Conservation (phyloP, 2,888 invertebrate species). For the Acleris literana region DNA sequence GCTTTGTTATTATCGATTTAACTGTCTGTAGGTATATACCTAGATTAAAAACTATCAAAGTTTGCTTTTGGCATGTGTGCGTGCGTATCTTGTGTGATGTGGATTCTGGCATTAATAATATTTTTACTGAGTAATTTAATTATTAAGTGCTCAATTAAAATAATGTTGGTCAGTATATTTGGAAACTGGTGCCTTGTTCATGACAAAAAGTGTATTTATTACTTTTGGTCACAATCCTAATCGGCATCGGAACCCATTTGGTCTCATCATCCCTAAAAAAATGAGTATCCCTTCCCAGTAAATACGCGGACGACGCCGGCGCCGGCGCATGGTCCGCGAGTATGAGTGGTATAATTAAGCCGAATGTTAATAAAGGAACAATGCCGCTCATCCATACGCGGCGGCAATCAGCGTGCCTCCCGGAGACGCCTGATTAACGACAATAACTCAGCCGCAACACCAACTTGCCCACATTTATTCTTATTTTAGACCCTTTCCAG, state of each 20-base stretch:
- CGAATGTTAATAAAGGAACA: constrained; percentile 69
- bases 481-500: constrained; percentile 80
- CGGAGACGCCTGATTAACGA: constrained; percentile 74
- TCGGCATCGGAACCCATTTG: constrained; percentile 24
- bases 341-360: constrained; percentile 63
- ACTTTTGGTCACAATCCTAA: constrained; percentile 20
- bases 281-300: constrained; percentile 29
- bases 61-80: too few species aligned
- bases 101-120: too few species aligned
- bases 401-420: constrained; percentile 72
- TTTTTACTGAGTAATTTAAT: not conserved
- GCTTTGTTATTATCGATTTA: too few species aligned
- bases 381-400: constrained; percentile 55
- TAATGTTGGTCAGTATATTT: constrained; percentile 2
- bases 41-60: too few species aligned
- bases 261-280: constrained; percentile 31
- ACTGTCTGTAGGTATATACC: too few species aligned
- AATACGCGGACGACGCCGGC: constrained; percentile 27
- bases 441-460: constrained; percentile 80
- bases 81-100: too few species aligned
- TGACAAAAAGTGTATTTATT: constrained; percentile 21
- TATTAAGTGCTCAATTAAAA: constrained; percentile 6
- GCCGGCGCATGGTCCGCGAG: constrained; percentile 29
- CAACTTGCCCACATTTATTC: constrained; percentile 77
- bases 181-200: not conserved